phyloP scores from a whole-genome alignment of 2,113 vertebrate species.

The Salvelinus sp. region DNA sequence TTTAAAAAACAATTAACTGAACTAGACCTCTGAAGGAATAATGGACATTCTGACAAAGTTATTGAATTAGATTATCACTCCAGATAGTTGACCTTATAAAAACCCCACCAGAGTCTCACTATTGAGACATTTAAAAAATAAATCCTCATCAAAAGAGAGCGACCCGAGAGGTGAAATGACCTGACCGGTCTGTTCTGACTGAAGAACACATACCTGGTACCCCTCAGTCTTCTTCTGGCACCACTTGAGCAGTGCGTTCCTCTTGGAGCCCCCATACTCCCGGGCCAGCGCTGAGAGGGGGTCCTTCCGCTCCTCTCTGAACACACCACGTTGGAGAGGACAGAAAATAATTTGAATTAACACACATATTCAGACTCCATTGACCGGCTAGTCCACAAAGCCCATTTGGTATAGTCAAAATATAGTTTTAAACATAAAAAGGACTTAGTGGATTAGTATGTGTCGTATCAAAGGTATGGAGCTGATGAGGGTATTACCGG shows the following conservation, averaged over 20 bases:
- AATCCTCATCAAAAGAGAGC: background rate
- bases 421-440: background rate
- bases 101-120: too few relatives aligned
- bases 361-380: background rate
- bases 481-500: conserved; percentile 69
- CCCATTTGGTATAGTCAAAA: background rate
- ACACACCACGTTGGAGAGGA: conserved; percentile 15
- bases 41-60: background rate
- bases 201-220: conserved; percentile 81
- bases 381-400: background rate
- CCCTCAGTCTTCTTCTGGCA: conserved; percentile 98
- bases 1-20: background rate
- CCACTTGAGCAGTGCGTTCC: conserved; percentile 94
- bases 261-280: conserved; percentile 96
- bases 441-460: background rate
- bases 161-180: background rate
- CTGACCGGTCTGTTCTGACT: background rate
- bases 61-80: background rate
- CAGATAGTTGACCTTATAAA: background rate
- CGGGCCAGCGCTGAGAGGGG: conserved; percentile 90
- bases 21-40: background rate
- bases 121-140: too few relatives aligned
- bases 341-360: background rate
- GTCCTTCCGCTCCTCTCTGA: conserved; percentile 94
- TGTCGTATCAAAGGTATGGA: background rate